Conservation (phyloP, 2,888 invertebrate species). For the Agrypnus murinus region DNA sequence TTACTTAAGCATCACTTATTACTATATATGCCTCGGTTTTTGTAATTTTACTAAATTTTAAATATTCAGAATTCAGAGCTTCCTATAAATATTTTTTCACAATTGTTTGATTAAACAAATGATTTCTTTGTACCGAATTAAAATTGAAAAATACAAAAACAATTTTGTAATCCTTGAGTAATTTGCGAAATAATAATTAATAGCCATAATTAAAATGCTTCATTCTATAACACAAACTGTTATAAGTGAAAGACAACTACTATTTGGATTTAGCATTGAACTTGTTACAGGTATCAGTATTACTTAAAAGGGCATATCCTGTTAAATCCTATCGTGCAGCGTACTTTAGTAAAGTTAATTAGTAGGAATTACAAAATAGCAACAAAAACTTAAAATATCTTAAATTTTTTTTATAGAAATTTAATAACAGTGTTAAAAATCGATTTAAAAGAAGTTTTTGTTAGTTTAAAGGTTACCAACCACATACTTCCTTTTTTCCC, state of each 20-base stretch:
- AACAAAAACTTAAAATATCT: no score
- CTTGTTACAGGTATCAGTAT: conserved; percentile 1
- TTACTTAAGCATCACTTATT: conserved; percentile 15
- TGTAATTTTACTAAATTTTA: background rate
- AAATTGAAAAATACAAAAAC: no score
- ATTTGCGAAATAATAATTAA: no score
- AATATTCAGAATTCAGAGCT: background rate
- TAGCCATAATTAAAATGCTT: no score
- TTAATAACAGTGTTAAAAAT: no score
- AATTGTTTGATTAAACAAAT: background rate
- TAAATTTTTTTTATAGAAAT: no score
- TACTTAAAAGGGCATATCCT: background rate
- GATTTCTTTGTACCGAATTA: background rate
- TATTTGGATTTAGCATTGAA: conserved; percentile 1
- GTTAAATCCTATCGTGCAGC: background rate
- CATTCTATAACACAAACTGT: background rate
- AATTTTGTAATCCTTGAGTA: no score
- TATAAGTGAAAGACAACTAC: conserved; percentile 1
- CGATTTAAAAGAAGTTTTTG: background rate
- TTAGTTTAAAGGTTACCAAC: conserved; percentile 4
- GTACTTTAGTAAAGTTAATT: no score
- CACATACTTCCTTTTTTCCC: conserved; percentile 2
- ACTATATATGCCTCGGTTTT: background rate
- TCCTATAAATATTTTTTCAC: background rate
- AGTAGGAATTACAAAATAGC: no score